phyloP scores from a whole-genome alignment of 1,140 invertebrate species.

The Anadara kagoshimensis region DNA sequence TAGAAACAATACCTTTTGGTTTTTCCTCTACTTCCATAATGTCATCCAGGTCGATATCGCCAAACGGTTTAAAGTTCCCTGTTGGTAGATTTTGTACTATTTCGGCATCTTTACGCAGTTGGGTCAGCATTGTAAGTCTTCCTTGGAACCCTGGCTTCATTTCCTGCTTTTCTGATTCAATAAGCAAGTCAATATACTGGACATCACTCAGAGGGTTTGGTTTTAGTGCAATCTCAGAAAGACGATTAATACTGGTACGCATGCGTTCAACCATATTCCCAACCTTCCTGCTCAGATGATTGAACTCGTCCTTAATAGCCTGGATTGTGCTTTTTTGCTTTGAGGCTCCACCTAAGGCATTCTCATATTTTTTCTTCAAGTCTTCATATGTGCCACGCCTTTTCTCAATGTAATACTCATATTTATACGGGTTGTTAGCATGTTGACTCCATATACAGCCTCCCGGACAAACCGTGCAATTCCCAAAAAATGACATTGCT shows the following conservation, averaged over 20 bases:
- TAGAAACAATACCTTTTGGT: too few relatives aligned
- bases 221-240: slow-evolving; percentile 7
- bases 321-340: slow-evolving; percentile 4
- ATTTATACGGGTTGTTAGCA: slow-evolving; percentile 23
- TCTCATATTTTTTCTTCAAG: slow-evolving; percentile 33
- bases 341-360: slow-evolving; percentile 6
- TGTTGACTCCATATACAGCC: slow-evolving; percentile 36
- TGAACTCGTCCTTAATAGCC: not conserved
- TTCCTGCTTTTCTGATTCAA: slow-evolving; percentile 17
- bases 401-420: slow-evolving; percentile 12
- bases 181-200: slow-evolving; percentile 12
- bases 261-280: slow-evolving; percentile 6
- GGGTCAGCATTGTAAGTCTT: slow-evolving; percentile 5
- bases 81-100: not conserved
- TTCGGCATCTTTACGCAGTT: slow-evolving; percentile 7
- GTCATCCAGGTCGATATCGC: too few relatives aligned
- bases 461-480: slow-evolving; percentile 30
- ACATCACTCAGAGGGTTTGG: slow-evolving; percentile 17
- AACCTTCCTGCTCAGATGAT: slow-evolving; percentile 2
- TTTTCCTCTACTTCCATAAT: too few relatives aligned
- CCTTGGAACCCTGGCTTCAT: slow-evolving; percentile 5
- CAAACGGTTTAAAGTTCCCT: too few relatives aligned
- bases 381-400: slow-evolving; percentile 31
- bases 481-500: slow-evolving; percentile 15
- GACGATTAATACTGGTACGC: slow-evolving; percentile 6